phyloP scores from a whole-genome alignment of 2,797 vertebrate species.

The Paguma larvata region DNA sequence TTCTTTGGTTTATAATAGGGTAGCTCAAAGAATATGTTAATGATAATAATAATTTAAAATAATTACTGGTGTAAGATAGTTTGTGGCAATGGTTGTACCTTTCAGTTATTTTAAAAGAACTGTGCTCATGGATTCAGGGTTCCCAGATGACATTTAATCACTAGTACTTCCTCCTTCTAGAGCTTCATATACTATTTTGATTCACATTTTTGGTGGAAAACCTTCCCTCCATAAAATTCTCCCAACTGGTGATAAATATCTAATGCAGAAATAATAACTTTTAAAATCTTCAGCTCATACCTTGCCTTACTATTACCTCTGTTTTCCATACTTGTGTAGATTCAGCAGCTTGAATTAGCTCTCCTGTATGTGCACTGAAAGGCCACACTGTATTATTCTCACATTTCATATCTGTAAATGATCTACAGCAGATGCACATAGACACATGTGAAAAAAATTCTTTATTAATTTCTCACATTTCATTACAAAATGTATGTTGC shows the following conservation, averaged over 20 bases:
- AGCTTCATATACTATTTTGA: background rate
- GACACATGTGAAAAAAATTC: conserved; percentile 90
- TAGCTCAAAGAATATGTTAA: background rate
- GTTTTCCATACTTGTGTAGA: background rate
- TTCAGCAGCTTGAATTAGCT: background rate
- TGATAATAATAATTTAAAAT: background rate
- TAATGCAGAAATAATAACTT: conserved; percentile 6
- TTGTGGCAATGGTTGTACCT: background rate
- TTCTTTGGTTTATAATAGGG: background rate
- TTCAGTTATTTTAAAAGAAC: conserved; percentile 21
- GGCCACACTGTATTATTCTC: background rate
- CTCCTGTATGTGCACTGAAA: background rate
- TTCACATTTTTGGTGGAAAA: conserved; percentile 36
- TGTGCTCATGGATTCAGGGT: background rate
- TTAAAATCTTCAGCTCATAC: background rate
- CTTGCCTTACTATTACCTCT: background rate
- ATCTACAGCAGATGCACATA: conserved; percentile 82
- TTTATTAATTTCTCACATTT: conserved; percentile 91
- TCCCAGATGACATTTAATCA: background rate
- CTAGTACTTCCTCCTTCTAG: background rate
- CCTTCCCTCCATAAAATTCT: background rate
- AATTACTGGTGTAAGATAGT: background rate
- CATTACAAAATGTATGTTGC: conserved; percentile 89
- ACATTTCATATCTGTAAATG: conserved; percentile 57
- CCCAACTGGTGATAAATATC: background rate